Evolutionary conservation across 2,113 vertebrate species (phyloP), one percentile per base, ranked within the genome.

Genomic region (Poeciliopsis retropinna): DNA sequence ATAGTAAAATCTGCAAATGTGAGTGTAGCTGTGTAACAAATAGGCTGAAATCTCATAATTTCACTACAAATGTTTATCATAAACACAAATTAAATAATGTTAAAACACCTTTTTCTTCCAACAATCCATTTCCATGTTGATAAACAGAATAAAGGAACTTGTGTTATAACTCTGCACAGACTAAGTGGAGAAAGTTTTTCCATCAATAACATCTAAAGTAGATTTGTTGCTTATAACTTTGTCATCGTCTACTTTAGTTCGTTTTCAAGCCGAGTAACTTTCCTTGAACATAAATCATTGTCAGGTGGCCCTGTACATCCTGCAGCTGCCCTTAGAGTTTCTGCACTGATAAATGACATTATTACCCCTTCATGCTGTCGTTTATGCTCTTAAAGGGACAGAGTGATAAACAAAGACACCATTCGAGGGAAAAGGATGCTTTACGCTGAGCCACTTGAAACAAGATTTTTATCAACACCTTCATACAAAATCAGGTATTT

Each of bases 261-360:
- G 25, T 57, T 57, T 57, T 57, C 51, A 57, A 57, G n/a, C 51
- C 51, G n/a, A 57, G 51, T 57, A 57, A 57, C 51, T 57, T 57
- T 57, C 51, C 51, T n/a, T 57, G 51, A 57, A 57, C 51, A 57
- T 57, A 57, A 57, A 57, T 57, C 51, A 57, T 57, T 57, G 51
- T 57, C 51, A 57, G 25, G 51, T 57, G 51, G 51, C 51, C 51
- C 51, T 57, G 51, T 57, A 57, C 51, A 57, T 57, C 51, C 51
- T 57, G 51, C 51, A 57, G 51, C 51, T 57, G 51, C 51, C 51
- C 51, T 57, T 57, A 57, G 51, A 57, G 51, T 25, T 57, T 57
- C 51, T 57, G 6, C 51, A 25, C 51, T 57, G 51, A 57, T 57
- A 57, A 57, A 57, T 57, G 51, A 57, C 51, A 57, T 57, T 57